These are phyloP conservation scores for Eristalis arbustorum DNA, from an alignment of 2,888 invertebrate species.

Conservation along the genomic window DNA sequence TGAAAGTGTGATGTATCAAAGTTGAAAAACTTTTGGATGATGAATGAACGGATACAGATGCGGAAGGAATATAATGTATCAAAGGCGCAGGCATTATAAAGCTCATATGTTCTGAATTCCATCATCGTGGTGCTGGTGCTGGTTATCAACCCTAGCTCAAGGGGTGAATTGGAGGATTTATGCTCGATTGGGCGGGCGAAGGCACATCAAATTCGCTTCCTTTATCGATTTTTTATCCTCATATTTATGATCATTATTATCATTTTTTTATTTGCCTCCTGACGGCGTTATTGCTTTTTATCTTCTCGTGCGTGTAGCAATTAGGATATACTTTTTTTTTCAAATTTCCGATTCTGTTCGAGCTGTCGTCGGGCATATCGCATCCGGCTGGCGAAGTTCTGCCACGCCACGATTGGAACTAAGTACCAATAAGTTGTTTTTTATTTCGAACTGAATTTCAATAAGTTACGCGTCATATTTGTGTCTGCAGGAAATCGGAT, in stretches of 20 bases:
- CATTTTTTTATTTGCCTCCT: conserved; percentile 9
- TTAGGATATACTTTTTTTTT: conserved; percentile 1
- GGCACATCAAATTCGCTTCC: conserved; percentile 18
- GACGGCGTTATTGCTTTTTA: conserved; percentile 36
- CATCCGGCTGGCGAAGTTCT: not conserved
- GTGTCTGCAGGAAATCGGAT: not conserved
- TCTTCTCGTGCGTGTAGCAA: conserved; percentile 35
- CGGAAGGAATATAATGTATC: conserved; percentile 4
- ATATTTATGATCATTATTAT: not conserved
- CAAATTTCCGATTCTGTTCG: not conserved
- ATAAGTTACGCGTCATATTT: not conserved
- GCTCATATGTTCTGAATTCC: conserved; percentile 20
- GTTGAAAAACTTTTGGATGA: conserved; percentile 14
- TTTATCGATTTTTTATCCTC: conserved; percentile 24
- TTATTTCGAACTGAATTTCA: not conserved
- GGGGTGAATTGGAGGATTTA: conserved; percentile 17
- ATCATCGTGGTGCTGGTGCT: not conserved
- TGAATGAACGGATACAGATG: conserved; percentile 35
- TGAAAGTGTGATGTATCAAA: not conserved
- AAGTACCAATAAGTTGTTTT: conserved; percentile 8
- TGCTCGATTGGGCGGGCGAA: not conserved
- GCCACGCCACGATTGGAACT: not conserved
- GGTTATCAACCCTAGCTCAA: conserved; percentile 12
- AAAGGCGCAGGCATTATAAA: conserved; percentile 19
- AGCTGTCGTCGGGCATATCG: not conserved